Percentiles rank a stretch among this genome's conserved stretches.
These are phyloP conservation scores for Grantiella picta DNA, from an alignment of 2,113 vertebrate species.

Conservation along the genomic window DNA sequence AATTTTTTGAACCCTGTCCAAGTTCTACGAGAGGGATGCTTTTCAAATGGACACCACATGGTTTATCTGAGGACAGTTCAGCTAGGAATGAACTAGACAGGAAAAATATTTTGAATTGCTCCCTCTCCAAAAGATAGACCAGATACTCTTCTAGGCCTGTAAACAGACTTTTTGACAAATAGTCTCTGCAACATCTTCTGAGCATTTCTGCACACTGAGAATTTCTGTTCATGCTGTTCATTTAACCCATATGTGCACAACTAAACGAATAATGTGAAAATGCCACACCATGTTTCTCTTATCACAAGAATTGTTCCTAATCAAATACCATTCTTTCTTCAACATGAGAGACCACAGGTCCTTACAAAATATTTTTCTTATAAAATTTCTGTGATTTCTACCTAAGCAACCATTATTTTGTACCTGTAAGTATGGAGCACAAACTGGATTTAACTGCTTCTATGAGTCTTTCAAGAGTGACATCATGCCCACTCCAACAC, in stretches of 20 bases:
- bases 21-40: background rate
- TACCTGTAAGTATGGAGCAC: background rate
- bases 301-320: background rate
- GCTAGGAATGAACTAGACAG: background rate
- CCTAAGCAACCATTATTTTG: background rate
- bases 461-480: background rate
- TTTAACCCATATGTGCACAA: background rate
- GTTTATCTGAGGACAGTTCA: conserved; percentile 33
- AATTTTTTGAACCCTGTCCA: conserved; percentile 14
- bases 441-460: background rate
- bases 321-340: background rate
- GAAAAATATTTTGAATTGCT: background rate
- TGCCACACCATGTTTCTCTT: background rate
- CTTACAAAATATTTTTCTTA: background rate
- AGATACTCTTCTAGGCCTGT: background rate
- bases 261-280: background rate
- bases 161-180: background rate
- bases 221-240: background rate
- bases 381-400: background rate
- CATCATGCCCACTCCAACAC: background rate
- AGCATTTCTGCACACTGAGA: background rate
- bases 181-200: background rate
- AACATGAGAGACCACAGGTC: background rate
- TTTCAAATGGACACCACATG: conserved; percentile 43
- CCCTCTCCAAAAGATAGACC: background rate